phyloP scores from a whole-genome alignment of 2,888 invertebrate species.

The Cantharis lateralis region DNA sequence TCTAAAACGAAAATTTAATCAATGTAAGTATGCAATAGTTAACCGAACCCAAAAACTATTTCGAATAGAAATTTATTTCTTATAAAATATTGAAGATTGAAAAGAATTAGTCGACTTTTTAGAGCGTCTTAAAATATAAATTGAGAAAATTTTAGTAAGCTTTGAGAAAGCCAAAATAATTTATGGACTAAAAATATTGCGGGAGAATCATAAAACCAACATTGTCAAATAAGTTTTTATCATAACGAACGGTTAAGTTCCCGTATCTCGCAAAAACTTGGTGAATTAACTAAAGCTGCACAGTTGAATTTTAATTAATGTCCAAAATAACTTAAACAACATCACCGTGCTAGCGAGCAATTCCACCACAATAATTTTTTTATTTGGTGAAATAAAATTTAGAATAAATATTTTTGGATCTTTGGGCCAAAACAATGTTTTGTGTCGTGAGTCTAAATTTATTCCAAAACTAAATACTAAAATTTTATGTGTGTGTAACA shows the following conservation, averaged over 20 bases:
- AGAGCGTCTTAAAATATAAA: background rate
- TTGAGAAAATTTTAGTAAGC: background rate
- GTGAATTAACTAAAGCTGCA: background rate
- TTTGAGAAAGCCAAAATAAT: background rate
- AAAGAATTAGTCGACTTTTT: background rate
- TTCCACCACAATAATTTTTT: background rate
- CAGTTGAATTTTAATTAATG: background rate
- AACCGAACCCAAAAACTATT: background rate
- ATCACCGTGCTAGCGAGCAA: background rate
- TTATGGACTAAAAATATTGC: background rate
- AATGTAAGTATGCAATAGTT: background rate
- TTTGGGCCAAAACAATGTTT: background rate
- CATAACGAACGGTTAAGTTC: background rate
- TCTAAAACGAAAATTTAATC: background rate
- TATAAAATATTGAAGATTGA: background rate
- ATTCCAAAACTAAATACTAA: background rate
- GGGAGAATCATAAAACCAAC: background rate
- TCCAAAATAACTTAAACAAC: background rate
- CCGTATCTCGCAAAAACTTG: background rate
- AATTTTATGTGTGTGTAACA: background rate
- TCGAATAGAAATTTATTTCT: background rate
- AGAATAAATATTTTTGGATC: background rate
- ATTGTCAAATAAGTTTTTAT: background rate
- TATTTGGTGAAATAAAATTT: background rate
- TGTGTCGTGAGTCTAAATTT: background rate